A percentile compares a stretch with the other conserved stretches of the same genome.
Evolutionary conservation across 2,113 vertebrate genomes (phyloP).

Genomic region (Cacatua alba): DNA sequence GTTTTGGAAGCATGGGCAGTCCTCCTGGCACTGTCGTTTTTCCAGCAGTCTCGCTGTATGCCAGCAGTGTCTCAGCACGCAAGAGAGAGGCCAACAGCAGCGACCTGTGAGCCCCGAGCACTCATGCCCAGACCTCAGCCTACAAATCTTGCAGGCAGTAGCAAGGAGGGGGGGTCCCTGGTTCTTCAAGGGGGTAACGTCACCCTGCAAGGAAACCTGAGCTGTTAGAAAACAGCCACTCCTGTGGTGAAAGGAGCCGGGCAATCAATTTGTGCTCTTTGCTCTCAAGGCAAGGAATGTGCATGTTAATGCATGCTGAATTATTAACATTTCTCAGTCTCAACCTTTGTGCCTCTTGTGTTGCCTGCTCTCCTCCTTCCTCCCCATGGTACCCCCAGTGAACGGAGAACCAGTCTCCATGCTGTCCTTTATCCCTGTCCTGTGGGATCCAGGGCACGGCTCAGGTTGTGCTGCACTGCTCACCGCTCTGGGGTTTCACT

Average conservation of each 20-base stretch:
- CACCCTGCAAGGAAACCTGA: slow-evolving; percentile 45
- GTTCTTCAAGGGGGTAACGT: slow-evolving; percentile 13
- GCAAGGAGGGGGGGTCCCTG: not conserved
- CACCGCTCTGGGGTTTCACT: not conserved
- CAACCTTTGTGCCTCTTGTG: not conserved
- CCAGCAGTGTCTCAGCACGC: not conserved
- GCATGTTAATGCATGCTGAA: slow-evolving; percentile 73
- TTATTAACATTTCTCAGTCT: slow-evolving; percentile 66
- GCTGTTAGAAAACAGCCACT: not conserved
- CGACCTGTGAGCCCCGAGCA: not conserved
- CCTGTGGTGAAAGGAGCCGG: not conserved
- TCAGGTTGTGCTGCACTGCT: not conserved
- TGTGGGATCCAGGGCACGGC: not conserved
- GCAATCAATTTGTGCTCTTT: slow-evolving; percentile 59
- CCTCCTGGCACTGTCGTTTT: not conserved
- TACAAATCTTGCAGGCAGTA: not conserved
- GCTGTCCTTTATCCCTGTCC: not conserved
- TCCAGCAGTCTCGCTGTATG: not conserved
- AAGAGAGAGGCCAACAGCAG: not conserved
- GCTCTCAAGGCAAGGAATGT: slow-evolving; percentile 55
- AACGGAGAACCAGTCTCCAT: not conserved
- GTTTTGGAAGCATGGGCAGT: not conserved
- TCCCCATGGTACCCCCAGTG: not conserved
- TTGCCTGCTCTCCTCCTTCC: not conserved
- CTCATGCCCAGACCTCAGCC: not conserved